Evolutionary conservation across 2,888 invertebrate genomes (phyloP).

Genomic region (Synergus japonicus): DNA sequence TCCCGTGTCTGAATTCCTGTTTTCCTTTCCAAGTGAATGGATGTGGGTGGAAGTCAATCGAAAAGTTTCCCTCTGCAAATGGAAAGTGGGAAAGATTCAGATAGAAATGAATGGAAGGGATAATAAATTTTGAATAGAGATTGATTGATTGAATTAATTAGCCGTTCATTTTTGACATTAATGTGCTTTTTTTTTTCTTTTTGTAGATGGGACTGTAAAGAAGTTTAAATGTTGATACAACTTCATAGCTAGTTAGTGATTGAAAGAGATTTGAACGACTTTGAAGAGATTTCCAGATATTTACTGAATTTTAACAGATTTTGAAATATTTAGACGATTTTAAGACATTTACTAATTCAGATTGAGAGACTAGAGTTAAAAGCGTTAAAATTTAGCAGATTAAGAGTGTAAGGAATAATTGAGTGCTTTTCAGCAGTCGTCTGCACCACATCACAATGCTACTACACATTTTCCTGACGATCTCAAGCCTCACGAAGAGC

Average conservation of each 20-base stretch:
- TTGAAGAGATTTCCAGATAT: too few relatives aligned
- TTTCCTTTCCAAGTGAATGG: constrained; percentile 7
- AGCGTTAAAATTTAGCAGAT: background rate
- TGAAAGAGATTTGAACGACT: too few relatives aligned
- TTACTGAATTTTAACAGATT: too few relatives aligned
- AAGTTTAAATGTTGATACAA: too few relatives aligned
- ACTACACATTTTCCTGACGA: background rate
- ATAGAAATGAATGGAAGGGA: background rate
- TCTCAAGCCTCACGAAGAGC: background rate
- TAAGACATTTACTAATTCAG: too few relatives aligned
- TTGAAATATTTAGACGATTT: too few relatives aligned
- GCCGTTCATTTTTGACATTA: too few relatives aligned
- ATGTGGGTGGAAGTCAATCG: background rate
- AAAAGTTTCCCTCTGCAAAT: background rate
- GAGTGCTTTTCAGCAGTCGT: background rate
- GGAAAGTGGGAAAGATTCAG: background rate
- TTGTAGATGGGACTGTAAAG: too few relatives aligned
- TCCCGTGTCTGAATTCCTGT: background rate
- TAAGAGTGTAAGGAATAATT: background rate
- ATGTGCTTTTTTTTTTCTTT: too few relatives aligned
- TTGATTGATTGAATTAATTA: too few relatives aligned
- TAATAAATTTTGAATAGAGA: background rate
- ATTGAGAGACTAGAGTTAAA: too few relatives aligned
- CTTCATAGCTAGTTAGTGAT: too few relatives aligned
- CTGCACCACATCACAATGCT: background rate